Percentiles rank a stretch among this genome's conserved stretches.
phyloP scores from a whole-genome alignment of 2,113 vertebrate species.

The Scatophagus argus region DNA sequence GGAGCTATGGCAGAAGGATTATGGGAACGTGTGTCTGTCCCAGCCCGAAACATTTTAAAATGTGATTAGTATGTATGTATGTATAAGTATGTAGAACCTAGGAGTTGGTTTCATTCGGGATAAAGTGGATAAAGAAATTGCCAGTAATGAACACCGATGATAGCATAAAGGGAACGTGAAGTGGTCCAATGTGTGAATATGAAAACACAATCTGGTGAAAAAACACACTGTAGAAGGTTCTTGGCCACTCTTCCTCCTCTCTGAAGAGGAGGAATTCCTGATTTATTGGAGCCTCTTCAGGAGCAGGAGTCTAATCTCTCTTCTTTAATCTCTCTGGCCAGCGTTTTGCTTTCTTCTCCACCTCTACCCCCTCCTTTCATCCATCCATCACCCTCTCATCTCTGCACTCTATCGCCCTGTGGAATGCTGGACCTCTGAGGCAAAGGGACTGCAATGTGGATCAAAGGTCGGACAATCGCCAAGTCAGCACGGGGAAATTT shows the following conservation, averaged over 20 bases:
- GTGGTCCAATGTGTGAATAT: constrained; percentile 20
- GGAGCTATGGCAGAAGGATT: constrained; percentile 39
- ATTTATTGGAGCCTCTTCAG: constrained; percentile 75
- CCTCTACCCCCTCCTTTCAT: constrained; percentile 72
- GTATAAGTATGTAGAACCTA: constrained; percentile 52
- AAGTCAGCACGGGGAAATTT: constrained; percentile 74
- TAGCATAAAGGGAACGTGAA: constrained; percentile 42
- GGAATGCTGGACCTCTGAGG: constrained; percentile 80
- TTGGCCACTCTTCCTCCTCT: constrained; percentile 36
- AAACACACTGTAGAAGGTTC: constrained; percentile 34
- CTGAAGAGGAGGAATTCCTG: constrained; percentile 65
- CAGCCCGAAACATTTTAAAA: constrained; percentile 24
- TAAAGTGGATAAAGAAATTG: constrained; percentile 65
- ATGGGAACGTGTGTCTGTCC: constrained; percentile 27
- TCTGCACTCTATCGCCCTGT: constrained; percentile 71
- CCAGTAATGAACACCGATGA: constrained; percentile 44
- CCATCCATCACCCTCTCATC: constrained; percentile 79
- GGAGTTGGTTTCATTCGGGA: constrained; percentile 64
- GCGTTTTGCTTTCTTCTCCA: constrained; percentile 76
- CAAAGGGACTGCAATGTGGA: constrained; percentile 52
- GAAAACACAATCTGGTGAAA: constrained; percentile 23
- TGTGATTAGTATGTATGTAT: constrained; percentile 40
- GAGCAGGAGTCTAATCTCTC: constrained; percentile 77
- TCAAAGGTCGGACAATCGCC: constrained; percentile 76
- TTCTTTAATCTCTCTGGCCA: constrained; percentile 77